A percentile compares a stretch with the other conserved stretches of the same genome.
Conservation (phyloP, 2,797 vertebrate genomes). For the Argyrosomus regius region DNA sequence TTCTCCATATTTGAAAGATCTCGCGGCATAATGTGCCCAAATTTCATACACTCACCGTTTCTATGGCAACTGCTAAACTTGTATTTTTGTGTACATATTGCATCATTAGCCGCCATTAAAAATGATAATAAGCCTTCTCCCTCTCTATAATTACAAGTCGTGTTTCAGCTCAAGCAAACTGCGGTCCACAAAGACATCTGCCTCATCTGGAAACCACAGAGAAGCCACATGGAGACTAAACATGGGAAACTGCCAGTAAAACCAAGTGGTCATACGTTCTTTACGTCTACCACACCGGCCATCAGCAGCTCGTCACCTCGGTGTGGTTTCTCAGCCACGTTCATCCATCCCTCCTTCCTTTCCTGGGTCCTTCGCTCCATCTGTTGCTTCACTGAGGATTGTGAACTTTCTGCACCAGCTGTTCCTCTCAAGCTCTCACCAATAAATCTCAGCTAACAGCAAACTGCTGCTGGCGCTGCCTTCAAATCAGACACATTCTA, state of each 20-base stretch:
- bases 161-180: slow-evolving; percentile 17
- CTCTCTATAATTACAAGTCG: slow-evolving; percentile 8
- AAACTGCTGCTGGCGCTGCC: slow-evolving; percentile 45
- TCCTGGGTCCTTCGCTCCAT: slow-evolving; percentile 49
- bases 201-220: slow-evolving; percentile 33
- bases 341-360: slow-evolving; percentile 14
- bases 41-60: background rate
- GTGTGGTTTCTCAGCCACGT: slow-evolving; percentile 17
- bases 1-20: background rate
- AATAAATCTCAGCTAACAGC: slow-evolving; percentile 67
- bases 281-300: slow-evolving; percentile 6
- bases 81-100: background rate
- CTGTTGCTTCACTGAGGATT: slow-evolving; percentile 52
- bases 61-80: background rate
- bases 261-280: slow-evolving; percentile 37
- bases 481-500: slow-evolving; percentile 64
- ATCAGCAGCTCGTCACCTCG: slow-evolving; percentile 30
- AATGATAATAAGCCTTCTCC: background rate
- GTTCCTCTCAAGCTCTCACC: slow-evolving; percentile 58
- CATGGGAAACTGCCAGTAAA: slow-evolving; percentile 54
- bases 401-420: slow-evolving; percentile 73
- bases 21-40: background rate
- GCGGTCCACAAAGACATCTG: slow-evolving; percentile 9
- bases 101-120: slow-evolving; percentile 14
- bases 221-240: slow-evolving; percentile 33